These are phyloP conservation scores for Talpa occidentalis DNA, from an alignment of 2,113 vertebrate species.

Conservation along the genomic window DNA sequence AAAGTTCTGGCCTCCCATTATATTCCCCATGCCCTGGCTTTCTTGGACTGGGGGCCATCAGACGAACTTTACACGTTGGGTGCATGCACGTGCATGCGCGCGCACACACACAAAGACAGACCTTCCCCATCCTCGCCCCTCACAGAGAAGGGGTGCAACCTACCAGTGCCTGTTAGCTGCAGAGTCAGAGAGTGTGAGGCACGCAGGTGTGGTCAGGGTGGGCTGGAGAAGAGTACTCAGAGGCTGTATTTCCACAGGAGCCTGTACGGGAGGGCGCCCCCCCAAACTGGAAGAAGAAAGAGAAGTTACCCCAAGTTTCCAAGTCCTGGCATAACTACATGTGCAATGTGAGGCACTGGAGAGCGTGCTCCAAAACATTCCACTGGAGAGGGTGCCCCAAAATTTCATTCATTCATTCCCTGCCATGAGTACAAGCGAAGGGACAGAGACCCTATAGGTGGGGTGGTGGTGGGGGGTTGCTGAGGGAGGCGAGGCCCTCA, in stretches of 20 bases:
- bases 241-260: slow-evolving; percentile 82
- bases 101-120: background rate
- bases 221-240: background rate
- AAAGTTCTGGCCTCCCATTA: background rate
- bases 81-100: no score
- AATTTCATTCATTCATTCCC: background rate
- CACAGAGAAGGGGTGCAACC: background rate
- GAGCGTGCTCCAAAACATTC: no score
- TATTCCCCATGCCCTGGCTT: background rate
- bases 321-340: slow-evolving; percentile 91
- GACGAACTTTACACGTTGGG: rapidly evolving
- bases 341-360: slow-evolving; percentile 86
- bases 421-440: background rate
- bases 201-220: background rate
- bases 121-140: background rate
- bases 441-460: background rate
- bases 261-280: slow-evolving; percentile 88
- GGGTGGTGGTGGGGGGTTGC: background rate
- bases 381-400: rapidly evolving
- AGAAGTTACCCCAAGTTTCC: slow-evolving; percentile 89
- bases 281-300: slow-evolving; percentile 91
- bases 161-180: background rate
- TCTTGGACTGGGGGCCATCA: background rate
- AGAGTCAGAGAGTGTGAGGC: background rate
- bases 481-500: background rate